Evolutionary conservation across 2,797 vertebrate genomes (phyloP), one percentile per base, ranked within the genome.

Genomic region (Pseudochirops cupreus): DNA sequence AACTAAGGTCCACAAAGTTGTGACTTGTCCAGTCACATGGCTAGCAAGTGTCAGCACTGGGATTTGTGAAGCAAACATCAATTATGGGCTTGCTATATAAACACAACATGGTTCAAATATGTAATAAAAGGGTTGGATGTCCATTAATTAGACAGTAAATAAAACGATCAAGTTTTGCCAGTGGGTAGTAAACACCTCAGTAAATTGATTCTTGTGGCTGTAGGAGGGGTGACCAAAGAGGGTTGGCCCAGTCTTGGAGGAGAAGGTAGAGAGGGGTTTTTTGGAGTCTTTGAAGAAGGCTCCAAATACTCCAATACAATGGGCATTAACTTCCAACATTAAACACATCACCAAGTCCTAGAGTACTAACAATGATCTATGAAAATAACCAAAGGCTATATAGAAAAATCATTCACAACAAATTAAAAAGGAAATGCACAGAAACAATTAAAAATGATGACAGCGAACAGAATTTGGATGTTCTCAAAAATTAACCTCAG

Each of bases 31-130:
- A 91, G 91, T 58, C 10, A 92, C 46, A 57, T 89, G 46, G 5
- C 90, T 62, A 91, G 50, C 91, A 92, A 92, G 33, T 90, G 57
- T 53, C 52, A 92, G 94, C 74, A 4, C 24, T 31, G 58, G 39
- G 92, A 91, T 95, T 52, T 59, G 58, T 46, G 74, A 87, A 87
- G 39, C 74, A 87, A 87, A 50, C 7, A 87, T 46, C 74, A 87
- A 87, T 87, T 46, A 87, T 10, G 21, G 21, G 74, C 39, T 87
- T 46, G 39, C 21, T 46, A 0, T 50, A 46, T 10, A 87, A 87
- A 39, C 21, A 87, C 46, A 46, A 87, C 74, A 46, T 21, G 46
- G 39, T 24, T 24, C 62, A 67, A 2, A 18, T 10, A 87, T 87
- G 21, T 46, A 26, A 46, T 87, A 26, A 87, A 87, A 87, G 39